These are phyloP conservation scores for Allophyes oxyacanthae DNA, from an alignment of 2,888 invertebrate genomes.

Conservation along the genomic window DNA sequence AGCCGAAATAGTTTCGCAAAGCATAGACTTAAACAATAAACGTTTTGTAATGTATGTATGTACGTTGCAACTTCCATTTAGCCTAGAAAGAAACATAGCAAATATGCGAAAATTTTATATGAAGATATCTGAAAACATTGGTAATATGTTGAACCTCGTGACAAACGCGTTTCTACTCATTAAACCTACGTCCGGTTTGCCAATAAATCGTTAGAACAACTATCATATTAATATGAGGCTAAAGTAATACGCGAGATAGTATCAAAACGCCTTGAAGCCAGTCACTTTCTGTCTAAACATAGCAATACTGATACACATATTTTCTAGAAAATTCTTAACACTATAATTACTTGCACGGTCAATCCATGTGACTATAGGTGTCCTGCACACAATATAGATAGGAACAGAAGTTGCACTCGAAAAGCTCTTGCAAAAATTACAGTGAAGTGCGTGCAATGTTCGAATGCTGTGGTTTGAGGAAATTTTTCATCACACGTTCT, in stretches of 20 bases:
- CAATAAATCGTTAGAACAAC: too few species aligned
- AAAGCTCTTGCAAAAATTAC: not conserved
- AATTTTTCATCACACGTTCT: too few species aligned
- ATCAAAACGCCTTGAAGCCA: slow-evolving; percentile 11
- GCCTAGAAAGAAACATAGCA: too few species aligned
- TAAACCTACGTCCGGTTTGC: too few species aligned
- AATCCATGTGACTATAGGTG: not conserved
- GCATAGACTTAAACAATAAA: too few species aligned
- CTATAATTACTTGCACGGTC: slow-evolving; percentile 23
- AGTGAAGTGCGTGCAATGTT: not conserved
- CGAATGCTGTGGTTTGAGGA: not conserved
- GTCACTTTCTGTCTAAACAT: slow-evolving; percentile 36
- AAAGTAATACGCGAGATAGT: not conserved
- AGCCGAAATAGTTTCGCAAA: too few species aligned
- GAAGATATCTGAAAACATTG: too few species aligned
- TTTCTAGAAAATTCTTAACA: slow-evolving; percentile 42
- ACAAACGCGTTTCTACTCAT: too few species aligned
- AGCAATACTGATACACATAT: slow-evolving; percentile 21
- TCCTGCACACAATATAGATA: not conserved
- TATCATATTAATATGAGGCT: slow-evolving; percentile 14
- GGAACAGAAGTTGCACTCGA: slow-evolving; percentile 1
- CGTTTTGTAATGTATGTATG: too few species aligned
- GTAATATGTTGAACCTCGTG: too few species aligned
- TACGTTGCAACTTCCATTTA: too few species aligned
- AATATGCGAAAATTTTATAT: too few species aligned